Conservation (phyloP, 1,140 invertebrate species). For the Anastrepha ludens region DNA sequence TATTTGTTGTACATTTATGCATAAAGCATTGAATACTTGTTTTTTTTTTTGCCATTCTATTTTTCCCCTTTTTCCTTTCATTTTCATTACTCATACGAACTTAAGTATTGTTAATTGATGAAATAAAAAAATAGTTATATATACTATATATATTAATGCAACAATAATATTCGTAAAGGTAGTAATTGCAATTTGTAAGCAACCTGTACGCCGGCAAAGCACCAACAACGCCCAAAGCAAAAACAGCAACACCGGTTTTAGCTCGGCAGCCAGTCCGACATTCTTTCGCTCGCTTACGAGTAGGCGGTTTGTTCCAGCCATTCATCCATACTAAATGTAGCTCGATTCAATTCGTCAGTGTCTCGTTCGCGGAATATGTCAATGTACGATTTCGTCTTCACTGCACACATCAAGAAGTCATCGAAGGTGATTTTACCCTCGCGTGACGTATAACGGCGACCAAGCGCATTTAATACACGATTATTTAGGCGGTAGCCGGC, state of each 20-base stretch:
- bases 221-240: not conserved
- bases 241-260: not conserved
- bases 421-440: conserved; percentile 92
- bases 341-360: conserved; percentile 80
- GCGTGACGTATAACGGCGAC: conserved; percentile 90
- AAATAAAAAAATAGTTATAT: not conserved
- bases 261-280: not conserved
- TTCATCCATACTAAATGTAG: conserved; percentile 89
- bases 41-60: conserved; percentile 15
- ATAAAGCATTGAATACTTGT: conserved; percentile 8
- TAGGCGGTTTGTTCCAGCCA: conserved; percentile 91
- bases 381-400: conserved; percentile 95
- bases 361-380: conserved; percentile 87
- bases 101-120: not conserved
- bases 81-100: conserved; percentile 21
- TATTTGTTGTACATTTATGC: conserved; percentile 24
- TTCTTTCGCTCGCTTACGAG: conserved; percentile 60
- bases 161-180: not conserved
- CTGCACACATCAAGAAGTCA: conserved; percentile 95
- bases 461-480: conserved; percentile 89
- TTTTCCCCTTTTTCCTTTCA: not conserved
- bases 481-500: conserved; percentile 94
- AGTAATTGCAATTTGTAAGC: conserved; percentile 2
- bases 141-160: not conserved
- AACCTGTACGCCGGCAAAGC: not conserved